These are phyloP conservation scores for Theristus sp. DNA, from an alignment of 2,888 invertebrate species.

Conservation along the genomic window DNA sequence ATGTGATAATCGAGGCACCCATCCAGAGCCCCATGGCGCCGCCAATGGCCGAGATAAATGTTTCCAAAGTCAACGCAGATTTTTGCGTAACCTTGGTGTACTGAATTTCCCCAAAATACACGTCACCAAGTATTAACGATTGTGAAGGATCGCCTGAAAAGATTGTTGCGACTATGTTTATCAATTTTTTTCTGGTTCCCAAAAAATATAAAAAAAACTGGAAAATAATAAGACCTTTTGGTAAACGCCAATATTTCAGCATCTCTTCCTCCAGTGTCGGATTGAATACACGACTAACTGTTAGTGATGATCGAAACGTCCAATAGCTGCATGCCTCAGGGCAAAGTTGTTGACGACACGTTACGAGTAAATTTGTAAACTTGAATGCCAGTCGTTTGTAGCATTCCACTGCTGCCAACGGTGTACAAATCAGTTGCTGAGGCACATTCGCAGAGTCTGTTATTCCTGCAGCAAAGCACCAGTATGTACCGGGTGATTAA, in stretches of 20 bases:
- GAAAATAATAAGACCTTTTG: too few relatives aligned
- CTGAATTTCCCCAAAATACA: slow-evolving; percentile 6
- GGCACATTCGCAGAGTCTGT: neutral
- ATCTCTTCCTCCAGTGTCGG: neutral
- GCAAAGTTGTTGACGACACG: slow-evolving; percentile 2
- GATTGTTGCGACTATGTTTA: too few relatives aligned
- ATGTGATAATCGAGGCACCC: too few relatives aligned
- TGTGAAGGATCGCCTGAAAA: neutral
- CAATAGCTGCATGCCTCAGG: slow-evolving; percentile 3
- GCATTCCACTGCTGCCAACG: neutral
- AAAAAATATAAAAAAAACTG: too few relatives aligned
- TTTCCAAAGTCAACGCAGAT: too few relatives aligned
- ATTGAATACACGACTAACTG: slow-evolving; percentile 1
- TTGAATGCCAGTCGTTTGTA: neutral
- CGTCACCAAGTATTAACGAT: slow-evolving; percentile 5
- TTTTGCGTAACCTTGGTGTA: too few relatives aligned
- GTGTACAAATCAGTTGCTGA: neutral
- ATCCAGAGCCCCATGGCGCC: too few relatives aligned
- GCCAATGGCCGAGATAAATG: too few relatives aligned
- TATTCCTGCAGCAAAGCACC: too few relatives aligned
- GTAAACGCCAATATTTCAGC: slow-evolving; percentile 1
- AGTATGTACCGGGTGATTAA: too few relatives aligned
- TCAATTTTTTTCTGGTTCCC: too few relatives aligned
- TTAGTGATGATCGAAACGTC: neutral
- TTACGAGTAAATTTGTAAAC: neutral